phyloP scores from a whole-genome alignment of 2,113 vertebrate species.

The Prunella fulvescens region DNA sequence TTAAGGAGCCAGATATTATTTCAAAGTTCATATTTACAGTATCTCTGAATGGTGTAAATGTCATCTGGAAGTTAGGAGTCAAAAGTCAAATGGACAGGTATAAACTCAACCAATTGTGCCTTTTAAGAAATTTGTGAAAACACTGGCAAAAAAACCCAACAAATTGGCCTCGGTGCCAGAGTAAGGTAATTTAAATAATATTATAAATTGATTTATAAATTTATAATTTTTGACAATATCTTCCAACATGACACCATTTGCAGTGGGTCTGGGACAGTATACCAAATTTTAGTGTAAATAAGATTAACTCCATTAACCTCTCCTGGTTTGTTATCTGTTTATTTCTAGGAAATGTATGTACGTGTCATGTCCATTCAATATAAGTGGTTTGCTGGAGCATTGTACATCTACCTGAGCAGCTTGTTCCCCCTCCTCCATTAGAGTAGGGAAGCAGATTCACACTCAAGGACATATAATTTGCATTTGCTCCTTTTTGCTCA shows the following conservation, averaged over 20 bases:
- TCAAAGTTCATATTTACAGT: not conserved
- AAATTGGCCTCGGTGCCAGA: not conserved
- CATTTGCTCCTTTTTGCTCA: not conserved
- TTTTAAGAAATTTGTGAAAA: constrained; percentile 1
- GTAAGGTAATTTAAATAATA: not conserved
- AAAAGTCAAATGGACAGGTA: not conserved
- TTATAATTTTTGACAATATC: not conserved
- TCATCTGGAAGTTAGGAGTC: not conserved
- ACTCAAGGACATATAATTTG: not conserved
- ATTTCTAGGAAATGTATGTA: not conserved
- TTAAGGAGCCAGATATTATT: not conserved
- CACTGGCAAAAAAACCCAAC: not conserved
- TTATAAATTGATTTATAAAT: not conserved
- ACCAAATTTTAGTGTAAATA: not conserved
- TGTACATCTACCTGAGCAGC: not conserved
- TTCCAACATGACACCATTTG: not conserved
- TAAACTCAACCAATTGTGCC: not conserved
- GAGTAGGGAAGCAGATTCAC: not conserved
- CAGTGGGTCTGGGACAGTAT: not conserved
- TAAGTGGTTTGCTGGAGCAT: not conserved
- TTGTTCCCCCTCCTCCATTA: not conserved
- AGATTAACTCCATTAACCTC: not conserved
- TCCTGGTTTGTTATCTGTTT: not conserved
- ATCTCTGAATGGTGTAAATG: not conserved
- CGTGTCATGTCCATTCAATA: not conserved